Base-by-base conservation (phyloP, 1,140 invertebrate species). In the Ericerus pela region DNA sequence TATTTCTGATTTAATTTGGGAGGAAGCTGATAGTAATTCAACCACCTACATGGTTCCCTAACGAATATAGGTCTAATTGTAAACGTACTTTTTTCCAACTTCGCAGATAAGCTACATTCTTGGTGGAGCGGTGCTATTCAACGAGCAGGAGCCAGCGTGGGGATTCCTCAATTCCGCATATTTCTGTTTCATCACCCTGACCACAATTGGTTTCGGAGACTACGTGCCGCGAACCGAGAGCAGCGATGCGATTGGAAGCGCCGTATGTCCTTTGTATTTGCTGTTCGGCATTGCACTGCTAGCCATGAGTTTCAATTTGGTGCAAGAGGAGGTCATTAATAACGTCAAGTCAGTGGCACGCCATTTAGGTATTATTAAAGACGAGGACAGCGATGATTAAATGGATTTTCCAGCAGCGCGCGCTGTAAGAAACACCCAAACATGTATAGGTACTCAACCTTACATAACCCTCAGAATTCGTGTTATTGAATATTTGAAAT, bases 221-320 rank as follows among this genome's bases (percentile, higher is more conserved):
- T 87, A 92, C 64, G 90, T 95, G 0, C 92, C 91, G 0, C 85
- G 88, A 68, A 77, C 79, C 16, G 77, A 81, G 2, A 67, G 72
- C 29, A 62, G 74, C 29, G 77, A 82, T 43, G 81, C 79, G 0
- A 76, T 84, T 59, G 84, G 85, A 33, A 90, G 96, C 58, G 88
- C 92, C 0, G 78, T 96, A 18, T 93, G 88, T 65, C 90, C 89
- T 0, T 68, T 96, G 41, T 96, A 96, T 73, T 73, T 96, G 55
- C 74, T 99, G 12, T 94, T 96, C 68, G 95, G 95, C 6, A 98
- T 99, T 68, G 91, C 95, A 0, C 74, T 99, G 27, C 70, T 99
- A 53, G 94, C 94, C 20, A 99, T 99, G 96, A 94, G 90, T 65
- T 98, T 99, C 71, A 96, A 97, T 73, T 75, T 99, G 60, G 91